Evolutionary conservation across 2,797 vertebrate genomes (phyloP), one percentile per base, ranked within the genome.

Genomic region (Coregonus ussuriensis): DNA sequence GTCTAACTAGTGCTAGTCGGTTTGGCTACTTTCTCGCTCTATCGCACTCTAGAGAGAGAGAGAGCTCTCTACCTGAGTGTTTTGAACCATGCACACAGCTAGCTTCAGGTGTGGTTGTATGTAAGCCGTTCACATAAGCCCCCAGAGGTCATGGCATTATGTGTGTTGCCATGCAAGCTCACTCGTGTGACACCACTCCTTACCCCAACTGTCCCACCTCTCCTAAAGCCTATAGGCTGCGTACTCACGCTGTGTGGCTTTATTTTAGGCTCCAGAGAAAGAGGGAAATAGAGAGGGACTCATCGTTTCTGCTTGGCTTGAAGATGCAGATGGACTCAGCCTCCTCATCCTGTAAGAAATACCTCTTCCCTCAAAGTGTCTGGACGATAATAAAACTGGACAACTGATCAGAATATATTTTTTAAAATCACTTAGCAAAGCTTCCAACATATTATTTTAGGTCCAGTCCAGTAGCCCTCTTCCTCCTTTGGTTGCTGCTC

Each of bases 171-270:
- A 63, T 62, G 5, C 79, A 56, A 72, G 29, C 52, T 52, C 9
- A 59, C 56, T 74, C 62, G 80, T 77, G 33, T 71, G 79, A 90
- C 80, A 86, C 89, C 89, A 89, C 91, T 91, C 89, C 88, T 88
- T 85, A 78, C 71, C 68, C 72, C 77, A 79, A 51, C 79, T 83
- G 74, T 84, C 82, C 83, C 73, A 21, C 75, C 81, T 75, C 82
- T 83, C 85, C 72, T 83, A 80, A 91, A 89, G 83, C 89, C 91
- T 91, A 89, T 91, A 65, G 84, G 87, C 86, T 80, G 85, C 85
- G 78, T 84, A 84, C 89, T 87, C 79, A 73, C 76, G 85, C 87
- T 90, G 83, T 81, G n/a, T 83, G 82, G 66, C 82, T 89, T 89
- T 86, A 85, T 90, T 78, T 76, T 88, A 77, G 87, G 85, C 84